A percentile compares a stretch with the other conserved stretches of the same genome.
Conservation (phyloP, 1,140 invertebrate genomes). For the Pseudomyrmex dendroicus region DNA sequence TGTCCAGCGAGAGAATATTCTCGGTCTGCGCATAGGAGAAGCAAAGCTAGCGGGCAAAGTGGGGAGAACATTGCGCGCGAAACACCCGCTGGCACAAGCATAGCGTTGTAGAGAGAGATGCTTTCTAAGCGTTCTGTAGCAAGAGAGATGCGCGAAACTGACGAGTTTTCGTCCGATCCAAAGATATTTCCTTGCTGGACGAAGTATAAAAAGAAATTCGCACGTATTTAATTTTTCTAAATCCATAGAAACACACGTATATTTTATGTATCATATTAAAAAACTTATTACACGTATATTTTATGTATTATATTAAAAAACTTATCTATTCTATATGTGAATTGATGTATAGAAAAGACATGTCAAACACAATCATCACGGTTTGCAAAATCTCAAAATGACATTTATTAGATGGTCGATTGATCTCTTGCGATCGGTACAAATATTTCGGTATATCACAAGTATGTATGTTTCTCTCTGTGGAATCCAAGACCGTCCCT, state of each 20-base stretch:
- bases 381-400: constrained; percentile 14
- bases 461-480: constrained; percentile 56
- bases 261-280: not conserved
- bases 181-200: too few relatives aligned
- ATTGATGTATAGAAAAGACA: not conserved
- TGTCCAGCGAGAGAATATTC: too few relatives aligned
- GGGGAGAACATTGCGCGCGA: too few relatives aligned
- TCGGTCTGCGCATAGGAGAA: too few relatives aligned
- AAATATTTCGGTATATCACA: constrained; percentile 30
- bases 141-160: too few relatives aligned
- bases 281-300: not conserved
- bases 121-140: too few relatives aligned
- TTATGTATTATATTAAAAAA: not conserved
- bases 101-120: too few relatives aligned
- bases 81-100: too few relatives aligned
- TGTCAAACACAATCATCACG: not conserved
- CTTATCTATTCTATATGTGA: not conserved
- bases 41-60: too few relatives aligned
- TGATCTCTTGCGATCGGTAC: constrained; percentile 18
- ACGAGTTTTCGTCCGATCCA: too few relatives aligned
- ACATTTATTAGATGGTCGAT: not conserved
- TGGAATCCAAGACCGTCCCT: constrained; percentile 66
- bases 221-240: not conserved
- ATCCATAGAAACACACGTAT: not conserved
- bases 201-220: too few relatives aligned